These are phyloP conservation scores for Dromaius novaehollandiae DNA, from an alignment of 2,113 vertebrate species.

Conservation along the genomic window DNA sequence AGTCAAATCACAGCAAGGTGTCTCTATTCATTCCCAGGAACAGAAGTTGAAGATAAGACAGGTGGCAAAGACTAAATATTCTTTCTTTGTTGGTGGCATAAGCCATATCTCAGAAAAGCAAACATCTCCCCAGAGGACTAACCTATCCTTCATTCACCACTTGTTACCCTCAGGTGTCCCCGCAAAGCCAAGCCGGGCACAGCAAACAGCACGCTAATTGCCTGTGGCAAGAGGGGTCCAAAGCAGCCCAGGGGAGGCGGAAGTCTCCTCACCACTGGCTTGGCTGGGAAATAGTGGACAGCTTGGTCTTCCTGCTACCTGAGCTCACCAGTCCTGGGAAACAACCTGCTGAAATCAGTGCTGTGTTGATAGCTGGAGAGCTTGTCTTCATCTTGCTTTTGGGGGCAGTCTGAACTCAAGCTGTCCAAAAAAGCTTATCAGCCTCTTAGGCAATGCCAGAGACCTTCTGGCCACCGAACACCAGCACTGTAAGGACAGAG, in stretches of 20 bases:
- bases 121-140: background rate
- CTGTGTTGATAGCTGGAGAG: background rate
- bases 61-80: background rate
- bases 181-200: background rate
- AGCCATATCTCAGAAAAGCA: background rate
- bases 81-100: background rate
- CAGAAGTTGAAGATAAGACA: background rate
- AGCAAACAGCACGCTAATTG: background rate
- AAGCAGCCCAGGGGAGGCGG: fast-evolving
- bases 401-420: background rate
- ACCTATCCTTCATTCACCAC: background rate
- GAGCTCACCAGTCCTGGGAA: background rate
- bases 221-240: background rate
- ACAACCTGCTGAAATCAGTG: background rate
- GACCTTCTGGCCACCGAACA: background rate
- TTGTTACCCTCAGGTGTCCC: background rate
- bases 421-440: fast-evolving
- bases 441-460: background rate
- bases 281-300: background rate
- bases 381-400: background rate
- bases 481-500: background rate
- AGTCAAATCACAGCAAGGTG: background rate
- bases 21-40: background rate
- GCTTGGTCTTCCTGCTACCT: background rate
- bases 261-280: background rate